These are phyloP conservation scores for Synanthedon vespiformis DNA, from an alignment of 2,888 invertebrate species.

Conservation along the genomic window DNA sequence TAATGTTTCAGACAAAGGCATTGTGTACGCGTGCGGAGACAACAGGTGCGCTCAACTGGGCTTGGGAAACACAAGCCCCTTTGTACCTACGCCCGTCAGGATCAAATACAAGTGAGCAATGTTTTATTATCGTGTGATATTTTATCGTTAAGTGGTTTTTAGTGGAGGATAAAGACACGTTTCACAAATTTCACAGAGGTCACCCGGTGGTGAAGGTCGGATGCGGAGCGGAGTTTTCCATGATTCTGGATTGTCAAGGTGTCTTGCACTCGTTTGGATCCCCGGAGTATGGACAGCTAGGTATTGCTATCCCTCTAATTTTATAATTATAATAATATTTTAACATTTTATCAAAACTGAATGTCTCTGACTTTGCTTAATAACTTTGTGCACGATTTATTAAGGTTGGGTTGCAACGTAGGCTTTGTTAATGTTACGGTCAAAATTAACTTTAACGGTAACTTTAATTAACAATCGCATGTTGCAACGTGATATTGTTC, in stretches of 20 bases:
- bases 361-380: too few relatives aligned
- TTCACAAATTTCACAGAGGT: slow-evolving; percentile 66
- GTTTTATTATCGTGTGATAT: too few relatives aligned
- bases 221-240: slow-evolving; percentile 93
- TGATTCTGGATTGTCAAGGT: slow-evolving; percentile 90
- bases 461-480: too few relatives aligned
- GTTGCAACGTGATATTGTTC: too few relatives aligned
- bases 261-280: slow-evolving; percentile 91
- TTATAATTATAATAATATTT: too few relatives aligned
- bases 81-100: slow-evolving; percentile 68
- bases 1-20: slow-evolving; percentile 76
- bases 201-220: slow-evolving; percentile 90
- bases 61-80: slow-evolving; percentile 75
- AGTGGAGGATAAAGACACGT: not conserved
- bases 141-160: not conserved
- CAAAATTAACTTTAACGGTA: too few relatives aligned
- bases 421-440: too few relatives aligned
- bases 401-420: too few relatives aligned
- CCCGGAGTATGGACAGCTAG: slow-evolving; percentile 93
- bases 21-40: slow-evolving; percentile 90
- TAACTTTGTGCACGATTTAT: too few relatives aligned
- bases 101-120: slow-evolving; percentile 71
- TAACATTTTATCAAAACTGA: too few relatives aligned
- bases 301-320: slow-evolving; percentile 24
- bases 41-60: slow-evolving; percentile 95